phyloP scores from a whole-genome alignment of 2,888 invertebrate species.

The Drosophila eohydei region DNA sequence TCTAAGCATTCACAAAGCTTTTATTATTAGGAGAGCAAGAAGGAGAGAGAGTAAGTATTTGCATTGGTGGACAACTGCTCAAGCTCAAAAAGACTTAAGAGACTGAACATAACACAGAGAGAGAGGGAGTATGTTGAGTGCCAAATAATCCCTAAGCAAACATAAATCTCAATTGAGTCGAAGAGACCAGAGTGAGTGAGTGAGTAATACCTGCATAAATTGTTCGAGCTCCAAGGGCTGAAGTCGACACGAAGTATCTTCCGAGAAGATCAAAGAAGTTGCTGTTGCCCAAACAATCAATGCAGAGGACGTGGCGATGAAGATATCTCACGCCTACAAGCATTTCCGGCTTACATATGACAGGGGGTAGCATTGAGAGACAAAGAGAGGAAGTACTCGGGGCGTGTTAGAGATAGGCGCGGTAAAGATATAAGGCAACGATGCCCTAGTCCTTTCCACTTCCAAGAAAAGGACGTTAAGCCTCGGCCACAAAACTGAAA shows the following conservation, averaged over 20 bases:
- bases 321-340: constrained; percentile 80
- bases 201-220: constrained; percentile 72
- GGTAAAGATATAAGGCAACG: constrained; percentile 7
- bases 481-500: constrained; percentile 11
- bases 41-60: neutral
- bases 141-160: constrained; percentile 2
- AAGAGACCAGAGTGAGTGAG: constrained; percentile 17
- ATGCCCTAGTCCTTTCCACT: constrained; percentile 5
- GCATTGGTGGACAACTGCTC: no score
- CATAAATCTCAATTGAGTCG: neutral
- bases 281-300: constrained; percentile 24
- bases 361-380: constrained; percentile 13
- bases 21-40: neutral
- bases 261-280: constrained; percentile 46
- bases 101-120: neutral
- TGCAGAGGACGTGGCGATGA: constrained; percentile 50
- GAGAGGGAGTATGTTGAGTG: constrained; percentile 2
- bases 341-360: constrained; percentile 72
- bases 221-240: constrained; percentile 36
- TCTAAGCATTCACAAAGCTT: neutral
- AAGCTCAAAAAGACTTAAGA: neutral
- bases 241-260: constrained; percentile 44
- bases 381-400: constrained; percentile 56
- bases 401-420: constrained; percentile 37
- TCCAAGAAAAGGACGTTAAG: constrained; percentile 34